A percentile compares a stretch with the other conserved stretches of the same genome.
These are phyloP conservation scores for Poecile montanus DNA, from an alignment of 2,797 vertebrate genomes.

Conservation along the genomic window DNA sequence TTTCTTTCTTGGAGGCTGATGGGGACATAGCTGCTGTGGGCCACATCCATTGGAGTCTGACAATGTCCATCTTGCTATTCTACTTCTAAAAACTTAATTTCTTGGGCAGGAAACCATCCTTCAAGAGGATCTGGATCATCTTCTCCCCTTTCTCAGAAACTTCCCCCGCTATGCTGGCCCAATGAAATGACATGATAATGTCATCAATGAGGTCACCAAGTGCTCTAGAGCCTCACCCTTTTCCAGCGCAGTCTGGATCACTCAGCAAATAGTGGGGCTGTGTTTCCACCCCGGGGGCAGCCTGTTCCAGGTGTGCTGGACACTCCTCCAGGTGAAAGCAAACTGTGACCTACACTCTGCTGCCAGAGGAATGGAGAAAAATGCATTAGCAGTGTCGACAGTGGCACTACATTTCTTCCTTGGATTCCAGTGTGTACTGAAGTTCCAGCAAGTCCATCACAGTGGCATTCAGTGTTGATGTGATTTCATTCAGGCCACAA, in stretches of 20 bases:
- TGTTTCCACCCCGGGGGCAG: not conserved
- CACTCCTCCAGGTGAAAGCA: not conserved
- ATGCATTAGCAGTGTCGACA: rapidly evolving
- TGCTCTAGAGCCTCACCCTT: no score
- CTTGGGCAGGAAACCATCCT: not conserved
- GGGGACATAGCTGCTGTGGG: not conserved
- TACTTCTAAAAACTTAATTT: not conserved
- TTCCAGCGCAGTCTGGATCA: not conserved
- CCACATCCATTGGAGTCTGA: not conserved
- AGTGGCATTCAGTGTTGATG: not conserved
- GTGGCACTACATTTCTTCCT: not conserved
- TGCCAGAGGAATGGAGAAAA: not conserved
- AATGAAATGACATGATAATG: rapidly evolving
- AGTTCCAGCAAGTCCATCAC: not conserved
- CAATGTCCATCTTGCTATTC: not conserved
- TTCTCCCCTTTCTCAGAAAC: not conserved
- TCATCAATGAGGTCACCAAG: no score
- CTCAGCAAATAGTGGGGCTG: not conserved
- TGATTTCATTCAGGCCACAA: not conserved
- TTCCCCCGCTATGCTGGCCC: not conserved
- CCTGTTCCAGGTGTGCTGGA: not conserved
- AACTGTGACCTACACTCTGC: not conserved
- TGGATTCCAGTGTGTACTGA: not conserved
- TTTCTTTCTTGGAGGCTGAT: not conserved
- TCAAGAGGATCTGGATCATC: not conserved